Percentiles rank a stretch among this genome's conserved stretches.
phyloP scores from a whole-genome alignment of 2,888 invertebrate genomes.

The Conus canariensis region DNA sequence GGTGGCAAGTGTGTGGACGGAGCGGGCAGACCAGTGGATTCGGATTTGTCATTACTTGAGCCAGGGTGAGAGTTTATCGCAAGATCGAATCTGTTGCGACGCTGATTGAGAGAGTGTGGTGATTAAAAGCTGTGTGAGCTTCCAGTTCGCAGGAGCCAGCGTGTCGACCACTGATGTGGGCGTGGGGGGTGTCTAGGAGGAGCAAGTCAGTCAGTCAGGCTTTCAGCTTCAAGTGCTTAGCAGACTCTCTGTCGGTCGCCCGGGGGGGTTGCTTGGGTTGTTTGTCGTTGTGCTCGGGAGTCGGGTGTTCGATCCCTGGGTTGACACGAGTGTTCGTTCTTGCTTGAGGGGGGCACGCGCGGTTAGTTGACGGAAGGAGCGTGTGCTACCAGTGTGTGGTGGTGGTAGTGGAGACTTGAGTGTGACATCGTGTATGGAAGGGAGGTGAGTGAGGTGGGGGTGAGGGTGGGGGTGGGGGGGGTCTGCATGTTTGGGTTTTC shows the following conservation, averaged over 20 bases:
- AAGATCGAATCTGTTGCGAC: constrained; percentile 33
- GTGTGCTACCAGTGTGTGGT: background rate
- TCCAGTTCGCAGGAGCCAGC: constrained; percentile 1
- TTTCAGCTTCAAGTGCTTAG: background rate
- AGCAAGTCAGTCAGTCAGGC: background rate
- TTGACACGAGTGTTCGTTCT: background rate
- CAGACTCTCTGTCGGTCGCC: too few species aligned
- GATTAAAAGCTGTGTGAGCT: constrained; percentile 37
- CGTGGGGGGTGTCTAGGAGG: background rate
- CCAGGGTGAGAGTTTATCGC: constrained; percentile 28
- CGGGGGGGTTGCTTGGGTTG: too few species aligned
- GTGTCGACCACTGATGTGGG: background rate
- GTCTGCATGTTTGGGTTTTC: background rate
- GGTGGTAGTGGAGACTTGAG: background rate
- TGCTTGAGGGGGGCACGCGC: too few species aligned
- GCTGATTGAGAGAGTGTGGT: constrained; percentile 41
- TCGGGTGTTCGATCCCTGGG: too few species aligned
- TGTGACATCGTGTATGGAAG: constrained; percentile 32
- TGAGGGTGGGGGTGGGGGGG: background rate
- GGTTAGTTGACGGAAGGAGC: too few species aligned
- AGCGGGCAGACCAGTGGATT: background rate
- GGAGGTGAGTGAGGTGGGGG: constrained; percentile 15
- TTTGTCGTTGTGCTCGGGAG: too few species aligned
- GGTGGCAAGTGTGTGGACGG: background rate
- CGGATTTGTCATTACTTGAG: constrained; percentile 26